Evolutionary conservation across 2,888 invertebrate species (phyloP), one percentile per base, ranked within the genome.

Genomic region (Synergus itoensis): DNA sequence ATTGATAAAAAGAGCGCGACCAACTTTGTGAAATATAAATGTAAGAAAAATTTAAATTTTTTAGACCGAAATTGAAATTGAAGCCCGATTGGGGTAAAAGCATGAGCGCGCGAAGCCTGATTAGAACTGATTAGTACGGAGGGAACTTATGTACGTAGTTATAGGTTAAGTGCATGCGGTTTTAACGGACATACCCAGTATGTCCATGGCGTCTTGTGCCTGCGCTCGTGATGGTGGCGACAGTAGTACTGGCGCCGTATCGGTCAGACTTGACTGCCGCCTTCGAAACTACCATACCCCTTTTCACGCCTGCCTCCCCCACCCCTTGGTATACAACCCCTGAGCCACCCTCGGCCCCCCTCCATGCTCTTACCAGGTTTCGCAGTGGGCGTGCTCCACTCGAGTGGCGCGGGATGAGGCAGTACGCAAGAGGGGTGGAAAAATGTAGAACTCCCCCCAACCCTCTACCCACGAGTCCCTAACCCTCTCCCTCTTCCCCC

Each of bases 161-260:
- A 76, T 41, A 84, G 83, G 84, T 83, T 84, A 85, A 85, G 83
- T 84, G 84, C 86, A 88, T 88, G 88, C 88, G 86, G 85, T 86
- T 85, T 82, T 83, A 86, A 83, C 82, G 85, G 87, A 88, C 89
- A 89, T 90, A 90, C 92, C 92, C 91, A 92, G 91, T 91, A 92
- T 91, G 91, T 92, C 92, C 92, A 92, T 92, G 90, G 88, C 88
- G 85, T 88, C 88, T 89, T 87, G 89, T 91, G 90, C 89, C 89
- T 90, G 90, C 90, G 90, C 89, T 91, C 91, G 89, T 90, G 90
- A 86, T 89, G 91, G 88, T 91, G 91, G 90, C 91, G 91, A 90
- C 91, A 90, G 92, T 91, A 89, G 90, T 90, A 91, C 91, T 91
- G 91, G 89, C 90, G 90, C 88, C 88, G 90, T 88, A 89, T 88